Evolutionary conservation across 2,797 vertebrate genomes (phyloP).

Genomic region (Babyrousa celebensis): DNA sequence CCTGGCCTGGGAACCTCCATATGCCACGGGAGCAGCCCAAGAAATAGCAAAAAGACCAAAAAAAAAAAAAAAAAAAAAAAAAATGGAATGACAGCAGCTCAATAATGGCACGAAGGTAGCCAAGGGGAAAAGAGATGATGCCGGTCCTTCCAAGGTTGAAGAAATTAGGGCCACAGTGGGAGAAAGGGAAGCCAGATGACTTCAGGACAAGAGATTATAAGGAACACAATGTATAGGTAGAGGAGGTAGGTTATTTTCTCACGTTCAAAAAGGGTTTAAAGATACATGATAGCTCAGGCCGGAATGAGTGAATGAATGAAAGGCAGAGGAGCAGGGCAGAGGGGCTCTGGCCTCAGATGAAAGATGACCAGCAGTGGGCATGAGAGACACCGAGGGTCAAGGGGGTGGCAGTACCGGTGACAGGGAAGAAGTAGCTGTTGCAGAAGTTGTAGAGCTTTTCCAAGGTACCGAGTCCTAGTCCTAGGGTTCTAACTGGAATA

Average conservation of each 20-base stretch:
- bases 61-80: not conserved
- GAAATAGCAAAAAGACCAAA: too few relatives aligned
- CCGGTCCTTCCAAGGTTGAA: not conserved
- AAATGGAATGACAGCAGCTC: not conserved
- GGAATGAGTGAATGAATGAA: not conserved
- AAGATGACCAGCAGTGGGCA: not conserved
- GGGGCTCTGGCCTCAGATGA: not conserved
- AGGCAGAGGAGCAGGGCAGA: not conserved
- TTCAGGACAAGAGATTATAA: not conserved
- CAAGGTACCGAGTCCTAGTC: not conserved
- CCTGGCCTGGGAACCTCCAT: too few relatives aligned
- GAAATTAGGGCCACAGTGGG: not conserved
- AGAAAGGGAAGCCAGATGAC: not conserved
- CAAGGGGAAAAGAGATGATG: not conserved
- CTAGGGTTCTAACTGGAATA: not conserved
- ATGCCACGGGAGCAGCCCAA: too few relatives aligned
- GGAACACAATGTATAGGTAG: not conserved
- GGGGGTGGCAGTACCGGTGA: not conserved
- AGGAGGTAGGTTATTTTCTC: not conserved
- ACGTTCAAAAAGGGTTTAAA: not conserved
- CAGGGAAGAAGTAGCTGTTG: not conserved
- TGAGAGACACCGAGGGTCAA: not conserved
- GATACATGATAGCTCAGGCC: not conserved
- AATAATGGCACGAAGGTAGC: not conserved
- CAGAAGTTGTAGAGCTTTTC: not conserved